Percentiles rank a stretch among this genome's conserved stretches.
Conservation (phyloP, 2,113 vertebrate genomes). For the Etheostoma spectabile region DNA sequence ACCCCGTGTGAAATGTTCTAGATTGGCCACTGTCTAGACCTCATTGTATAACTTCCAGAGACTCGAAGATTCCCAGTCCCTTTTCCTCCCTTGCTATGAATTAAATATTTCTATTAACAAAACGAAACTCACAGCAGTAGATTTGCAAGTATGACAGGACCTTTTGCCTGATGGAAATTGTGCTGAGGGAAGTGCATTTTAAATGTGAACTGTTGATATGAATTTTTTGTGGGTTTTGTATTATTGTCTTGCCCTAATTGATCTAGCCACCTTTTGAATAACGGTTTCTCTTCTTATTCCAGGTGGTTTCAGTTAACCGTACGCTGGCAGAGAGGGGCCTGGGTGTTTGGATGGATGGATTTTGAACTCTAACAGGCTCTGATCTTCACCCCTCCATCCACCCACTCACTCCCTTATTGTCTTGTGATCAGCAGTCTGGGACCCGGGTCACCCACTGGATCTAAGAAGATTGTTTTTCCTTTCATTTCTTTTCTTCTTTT, state of each 20-base stretch:
- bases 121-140: not conserved
- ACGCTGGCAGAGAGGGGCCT: constrained; percentile 92
- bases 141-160: not conserved
- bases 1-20: too few relatives aligned
- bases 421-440: constrained; percentile 28
- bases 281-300: constrained; percentile 31
- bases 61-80: too few relatives aligned
- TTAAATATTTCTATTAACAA: not conserved
- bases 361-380: constrained; percentile 79
- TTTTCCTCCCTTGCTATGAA: not conserved
- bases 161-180: too few relatives aligned
- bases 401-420: not conserved
- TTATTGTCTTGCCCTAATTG: too few relatives aligned
- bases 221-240: too few relatives aligned
- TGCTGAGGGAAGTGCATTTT: too few relatives aligned
- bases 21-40: too few relatives aligned
- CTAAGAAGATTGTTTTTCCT: constrained; percentile 42
- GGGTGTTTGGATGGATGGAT: constrained; percentile 92
- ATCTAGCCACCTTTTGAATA: not conserved
- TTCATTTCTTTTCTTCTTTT: constrained; percentile 10
- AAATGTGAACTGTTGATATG: too few relatives aligned
- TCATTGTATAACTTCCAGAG: too few relatives aligned
- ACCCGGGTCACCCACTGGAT: constrained; percentile 53
- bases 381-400: constrained; percentile 1
- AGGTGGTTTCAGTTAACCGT: constrained; percentile 93